Evolutionary conservation across 2,113 vertebrate genomes (phyloP), one percentile per base, ranked within the genome.

Genomic region (Egretta garzetta): DNA sequence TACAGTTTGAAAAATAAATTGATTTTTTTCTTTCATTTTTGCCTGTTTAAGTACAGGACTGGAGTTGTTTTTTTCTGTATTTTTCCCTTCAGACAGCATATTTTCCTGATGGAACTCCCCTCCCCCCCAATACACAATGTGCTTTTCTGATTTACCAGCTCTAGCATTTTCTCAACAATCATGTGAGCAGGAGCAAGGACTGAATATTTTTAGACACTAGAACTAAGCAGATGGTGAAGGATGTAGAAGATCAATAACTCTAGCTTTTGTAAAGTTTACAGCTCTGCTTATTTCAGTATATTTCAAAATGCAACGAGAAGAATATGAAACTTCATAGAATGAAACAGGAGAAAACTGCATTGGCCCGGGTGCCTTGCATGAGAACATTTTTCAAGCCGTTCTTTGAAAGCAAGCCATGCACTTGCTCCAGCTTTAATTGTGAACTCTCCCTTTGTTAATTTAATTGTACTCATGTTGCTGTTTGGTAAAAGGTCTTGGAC

Each of bases 111-210:
- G 85, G 89, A 96, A 90, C 71, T 93, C 91, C 93, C 91, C 81
- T 91, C 94, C 95, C 88, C 88, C 95, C 89, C 49, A 96, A 94
- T 53, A 96, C 95, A 96, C 89, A 97, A 91, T 96, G 97, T 97
- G 94, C 96, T 96, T 90, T 97, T 93, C 93, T 97, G 95, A 94
- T 97, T 97, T 97, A 97, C 91, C 95, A 96, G 91, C 94, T 96
- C 96, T 92, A 96, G 96, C 97, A 96, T 96, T 96, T 97, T 97
- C 96, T 96, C 96, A 96, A 93, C 89, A 76, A 86, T 88, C 96
- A 97, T 97, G 97, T 96, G 96, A 97, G 94, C 56, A 70, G 85
- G 66, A 81, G 93, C 95, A 95, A 86, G 86, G 70, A 81, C 81
- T 71, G 84, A 84, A 82, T 87, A 86, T 97, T 95, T 96, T 94